Base-by-base conservation (phyloP, 2,113 vertebrate genomes). In the Cephalopholis sonnerati region DNA sequence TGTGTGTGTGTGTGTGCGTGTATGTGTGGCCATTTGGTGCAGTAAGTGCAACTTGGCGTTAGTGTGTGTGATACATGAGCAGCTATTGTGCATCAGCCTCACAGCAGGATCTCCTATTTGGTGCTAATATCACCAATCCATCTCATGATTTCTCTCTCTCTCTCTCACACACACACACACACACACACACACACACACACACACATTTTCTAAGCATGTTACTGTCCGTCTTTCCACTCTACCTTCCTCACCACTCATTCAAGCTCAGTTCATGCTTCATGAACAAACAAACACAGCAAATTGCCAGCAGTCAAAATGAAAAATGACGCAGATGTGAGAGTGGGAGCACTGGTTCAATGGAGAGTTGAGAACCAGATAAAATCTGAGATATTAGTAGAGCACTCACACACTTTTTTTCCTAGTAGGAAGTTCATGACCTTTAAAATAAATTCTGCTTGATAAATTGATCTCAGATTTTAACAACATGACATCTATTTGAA, bases 121-220 rank as follows among this genome's bases (percentile, higher is more conserved):
- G 55, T 16, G 46, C 36, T 82, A 76, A 75, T 82, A 36, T 63
- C 48, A 20, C 24, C 64, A 12, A 63, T 82, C 55, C 55, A 82
- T 81, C 70, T 72, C 61, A 44, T 15, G n/a, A 24, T 25, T 15
- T 16, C 32, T 58, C 16, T 18, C 27, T 22, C 66, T 24, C 29
- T 22, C 17, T 27, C 25, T 13, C n/a, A 55, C 54, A 55, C 54
- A 11, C 10, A 29, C 11, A 27, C 66, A 69, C 39, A 62, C 67
- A 69, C 39, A 62, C 25, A 24, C 25, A 7, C 24, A 57, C 24
- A 57, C 24, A 57, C 55, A 11, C 10, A n/a, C 12, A 29, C 66
- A 69, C 18, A 53, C 3, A 5, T 66, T 51, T 62, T 71, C 16
- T 8, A 22, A 16, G n/a, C 29, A 18, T 51, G 18, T 18, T 54